Conservation (phyloP, 2,888 invertebrate genomes). For the Nephrocerus scutellatus region DNA sequence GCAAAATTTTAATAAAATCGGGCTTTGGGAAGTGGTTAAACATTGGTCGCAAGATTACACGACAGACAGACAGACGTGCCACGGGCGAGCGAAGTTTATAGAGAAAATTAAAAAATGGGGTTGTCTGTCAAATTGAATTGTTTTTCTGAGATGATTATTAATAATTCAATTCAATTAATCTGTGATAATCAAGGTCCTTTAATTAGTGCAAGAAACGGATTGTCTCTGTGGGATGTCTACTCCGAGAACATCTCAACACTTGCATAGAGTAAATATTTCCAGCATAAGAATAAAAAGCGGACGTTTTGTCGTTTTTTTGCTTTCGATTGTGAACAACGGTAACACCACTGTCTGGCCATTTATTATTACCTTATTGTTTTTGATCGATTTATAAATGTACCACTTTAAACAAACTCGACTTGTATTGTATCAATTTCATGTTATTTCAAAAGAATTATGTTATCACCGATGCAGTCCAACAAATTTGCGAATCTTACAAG, state of each 20-base stretch:
- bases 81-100: too few relatives aligned
- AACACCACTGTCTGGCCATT: conserved; percentile 5
- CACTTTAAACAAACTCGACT: not conserved
- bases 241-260: conserved; percentile 28
- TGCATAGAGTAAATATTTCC: conserved; percentile 31
- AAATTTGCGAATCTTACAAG: conserved; percentile 84
- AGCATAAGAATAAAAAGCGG: conserved; percentile 29
- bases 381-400: not conserved
- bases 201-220: conserved; percentile 25
- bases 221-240: conserved; percentile 9
- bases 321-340: conserved; percentile 24
- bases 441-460: conserved; percentile 69
- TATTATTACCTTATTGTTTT: not conserved
- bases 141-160: too few relatives aligned
- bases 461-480: conserved; percentile 87
- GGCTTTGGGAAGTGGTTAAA: too few relatives aligned
- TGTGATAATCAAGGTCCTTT: too few relatives aligned
- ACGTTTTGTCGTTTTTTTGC: conserved; percentile 31
- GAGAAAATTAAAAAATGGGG: too few relatives aligned
- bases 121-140: too few relatives aligned
- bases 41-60: too few relatives aligned
- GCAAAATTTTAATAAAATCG: too few relatives aligned
- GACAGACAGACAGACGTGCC: too few relatives aligned
- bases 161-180: too few relatives aligned
- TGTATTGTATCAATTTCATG: not conserved